Conservation (phyloP, 1,140 invertebrate genomes). For the Acyrthosiphon pisum region DNA sequence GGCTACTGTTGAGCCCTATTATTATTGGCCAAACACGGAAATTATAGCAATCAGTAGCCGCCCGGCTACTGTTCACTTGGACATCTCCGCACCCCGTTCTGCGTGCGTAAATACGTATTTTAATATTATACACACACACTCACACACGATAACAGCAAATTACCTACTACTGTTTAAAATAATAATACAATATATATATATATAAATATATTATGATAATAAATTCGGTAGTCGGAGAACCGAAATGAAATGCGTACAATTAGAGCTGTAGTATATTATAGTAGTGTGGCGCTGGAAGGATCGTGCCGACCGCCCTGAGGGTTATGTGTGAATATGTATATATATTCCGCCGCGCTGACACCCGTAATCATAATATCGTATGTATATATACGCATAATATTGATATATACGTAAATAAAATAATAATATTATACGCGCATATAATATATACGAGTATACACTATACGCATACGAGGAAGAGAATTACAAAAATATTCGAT, state of each 20-base stretch:
- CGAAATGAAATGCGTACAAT: constrained; percentile 37
- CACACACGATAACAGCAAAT: constrained; percentile 19
- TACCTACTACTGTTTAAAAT: constrained; percentile 37
- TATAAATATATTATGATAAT: constrained; percentile 40
- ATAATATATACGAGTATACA: not conserved
- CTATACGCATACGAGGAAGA: not conserved
- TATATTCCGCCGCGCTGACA: not conserved
- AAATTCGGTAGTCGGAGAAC: constrained; percentile 49
- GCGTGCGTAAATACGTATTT: constrained; percentile 19
- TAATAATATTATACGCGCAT: not conserved
- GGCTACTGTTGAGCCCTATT: constrained; percentile 50
- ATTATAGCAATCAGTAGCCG: constrained; percentile 54
- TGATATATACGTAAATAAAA: not conserved
- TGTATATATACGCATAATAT: not conserved
- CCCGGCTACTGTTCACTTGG: constrained; percentile 32
- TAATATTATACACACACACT: not conserved
- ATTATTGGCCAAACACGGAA: constrained; percentile 49
- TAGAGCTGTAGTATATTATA: not conserved
- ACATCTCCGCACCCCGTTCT: not conserved
- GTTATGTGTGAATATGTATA: not conserved
- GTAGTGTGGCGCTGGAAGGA: not conserved
- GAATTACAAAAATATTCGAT: not conserved
- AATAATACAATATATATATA: constrained; percentile 28
- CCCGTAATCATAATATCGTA: constrained; percentile 28
- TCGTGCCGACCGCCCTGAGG: constrained; percentile 35